Conservation (phyloP, 2,113 vertebrate species). For the Dendrocopos noguchii region DNA sequence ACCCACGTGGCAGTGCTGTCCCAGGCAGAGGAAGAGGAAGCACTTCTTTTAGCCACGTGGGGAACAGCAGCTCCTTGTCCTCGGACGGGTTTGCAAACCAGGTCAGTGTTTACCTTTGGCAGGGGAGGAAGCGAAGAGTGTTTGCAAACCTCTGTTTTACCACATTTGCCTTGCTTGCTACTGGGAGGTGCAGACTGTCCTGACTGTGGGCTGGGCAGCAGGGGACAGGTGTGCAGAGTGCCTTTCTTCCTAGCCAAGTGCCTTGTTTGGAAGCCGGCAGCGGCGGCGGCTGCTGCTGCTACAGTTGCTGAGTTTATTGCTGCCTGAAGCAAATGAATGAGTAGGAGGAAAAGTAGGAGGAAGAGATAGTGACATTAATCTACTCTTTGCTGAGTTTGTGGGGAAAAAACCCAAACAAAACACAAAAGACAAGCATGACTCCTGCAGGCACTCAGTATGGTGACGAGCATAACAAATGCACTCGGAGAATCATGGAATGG, state of each 20-base stretch:
- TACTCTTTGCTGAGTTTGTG: constrained; percentile 35
- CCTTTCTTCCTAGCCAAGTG: background rate
- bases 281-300: background rate
- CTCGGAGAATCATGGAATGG: background rate
- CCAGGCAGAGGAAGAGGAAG: background rate
- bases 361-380: constrained; percentile 54
- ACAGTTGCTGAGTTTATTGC: constrained; percentile 46
- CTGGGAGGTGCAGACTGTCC: background rate
- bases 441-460: background rate
- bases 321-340: constrained; percentile 46
- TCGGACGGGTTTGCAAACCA: background rate
- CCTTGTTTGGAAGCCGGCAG: background rate
- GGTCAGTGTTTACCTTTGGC: background rate
- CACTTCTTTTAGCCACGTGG: background rate
- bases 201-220: background rate
- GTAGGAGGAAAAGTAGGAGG: constrained; percentile 51
- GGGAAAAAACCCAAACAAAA: background rate
- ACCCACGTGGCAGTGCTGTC: background rate
- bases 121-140: background rate
- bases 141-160: background rate
- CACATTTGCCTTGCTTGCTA: background rate
- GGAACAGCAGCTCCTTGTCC: background rate
- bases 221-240: background rate
- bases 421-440: background rate
- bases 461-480: background rate